These are phyloP conservation scores for Hirtodrosophila alboralis DNA, from an alignment of 2,888 invertebrate species.

Conservation along the genomic window DNA sequence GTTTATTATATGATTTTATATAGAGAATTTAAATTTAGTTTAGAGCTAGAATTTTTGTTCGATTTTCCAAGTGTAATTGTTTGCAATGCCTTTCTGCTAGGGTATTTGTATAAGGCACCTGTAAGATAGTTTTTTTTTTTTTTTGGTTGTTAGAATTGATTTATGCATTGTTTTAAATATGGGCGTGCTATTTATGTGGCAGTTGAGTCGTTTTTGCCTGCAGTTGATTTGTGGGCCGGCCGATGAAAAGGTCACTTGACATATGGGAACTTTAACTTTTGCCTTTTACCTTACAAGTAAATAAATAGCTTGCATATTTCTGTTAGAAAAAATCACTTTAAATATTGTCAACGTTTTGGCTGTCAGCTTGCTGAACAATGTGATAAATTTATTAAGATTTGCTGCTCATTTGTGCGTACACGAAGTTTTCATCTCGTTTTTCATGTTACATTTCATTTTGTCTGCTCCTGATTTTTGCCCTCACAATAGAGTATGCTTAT, in stretches of 20 bases:
- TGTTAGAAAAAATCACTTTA: conserved; percentile 46
- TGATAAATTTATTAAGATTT: conserved; percentile 55
- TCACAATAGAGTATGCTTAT: conserved; percentile 25
- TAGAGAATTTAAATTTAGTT: too few species aligned
- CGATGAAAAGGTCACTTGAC: conserved; percentile 63
- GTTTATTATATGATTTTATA: too few species aligned
- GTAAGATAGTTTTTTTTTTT: too few species aligned
- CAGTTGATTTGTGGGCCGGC: conserved; percentile 54
- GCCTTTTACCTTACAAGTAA: too few species aligned
- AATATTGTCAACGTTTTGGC: conserved; percentile 47
- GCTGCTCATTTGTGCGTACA: conserved; percentile 44
- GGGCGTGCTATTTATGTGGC: conserved; percentile 66
- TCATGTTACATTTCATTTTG: conserved; percentile 37
- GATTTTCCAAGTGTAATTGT: too few species aligned
- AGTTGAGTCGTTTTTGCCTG: conserved; percentile 53
- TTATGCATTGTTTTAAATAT: conserved; percentile 65
- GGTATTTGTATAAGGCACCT: too few species aligned
- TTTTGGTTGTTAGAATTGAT: conserved; percentile 68
- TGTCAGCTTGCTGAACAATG: conserved; percentile 18
- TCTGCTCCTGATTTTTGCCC: conserved; percentile 20
- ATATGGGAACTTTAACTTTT: conserved; percentile 48
- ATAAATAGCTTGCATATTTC: conserved; percentile 49
- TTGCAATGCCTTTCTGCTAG: too few species aligned
- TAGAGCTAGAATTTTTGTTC: too few species aligned
- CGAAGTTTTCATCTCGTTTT: conserved; percentile 10